These are phyloP conservation scores for Dendrophyllia cribrosa DNA, from an alignment of 64 coral and sea anemone genomes.

Conservation along the genomic window DNA sequence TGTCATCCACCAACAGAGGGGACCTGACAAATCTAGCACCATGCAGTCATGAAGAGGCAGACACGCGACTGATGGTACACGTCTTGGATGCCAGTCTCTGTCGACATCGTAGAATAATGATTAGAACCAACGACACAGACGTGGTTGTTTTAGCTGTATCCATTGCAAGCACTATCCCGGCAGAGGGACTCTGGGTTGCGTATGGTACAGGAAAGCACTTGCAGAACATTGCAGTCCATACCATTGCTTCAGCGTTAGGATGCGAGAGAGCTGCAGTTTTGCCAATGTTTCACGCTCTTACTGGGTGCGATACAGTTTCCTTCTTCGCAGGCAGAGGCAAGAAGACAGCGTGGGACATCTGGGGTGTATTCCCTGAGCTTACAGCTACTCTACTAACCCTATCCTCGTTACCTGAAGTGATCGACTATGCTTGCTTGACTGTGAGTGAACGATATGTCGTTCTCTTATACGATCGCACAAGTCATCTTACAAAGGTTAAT, in stretches of 20 bases:
- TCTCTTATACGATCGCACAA: too few relatives aligned
- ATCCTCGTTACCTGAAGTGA: neutral
- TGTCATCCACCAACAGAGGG: neutral
- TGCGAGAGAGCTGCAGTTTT: slow-evolving; percentile 16
- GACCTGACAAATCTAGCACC: neutral
- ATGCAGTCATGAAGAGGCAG: slow-evolving; percentile 16
- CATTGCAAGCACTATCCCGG: slow-evolving; percentile 4
- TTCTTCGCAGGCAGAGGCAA: slow-evolving; percentile 31
- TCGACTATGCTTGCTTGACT: neutral
- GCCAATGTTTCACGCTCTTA: slow-evolving; percentile 12
- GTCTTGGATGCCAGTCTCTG: slow-evolving; percentile 4
- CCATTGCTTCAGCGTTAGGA: slow-evolving; percentile 36
- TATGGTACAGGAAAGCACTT: slow-evolving; percentile 36
- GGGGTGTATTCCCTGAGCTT: neutral
- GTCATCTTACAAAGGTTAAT: neutral
- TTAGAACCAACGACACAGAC: slow-evolving; percentile 42
- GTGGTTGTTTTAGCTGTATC: slow-evolving; percentile 60
- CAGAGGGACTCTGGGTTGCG: slow-evolving; percentile 52
- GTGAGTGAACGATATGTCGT: neutral
- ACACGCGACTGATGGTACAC: slow-evolving; percentile 23
- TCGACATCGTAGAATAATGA: slow-evolving; percentile 1
- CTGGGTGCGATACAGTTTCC: slow-evolving; percentile 10
- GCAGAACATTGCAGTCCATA: neutral
- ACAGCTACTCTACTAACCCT: slow-evolving; percentile 13
- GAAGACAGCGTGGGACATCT: slow-evolving; percentile 21